Percentiles rank a stretch among this genome's conserved stretches.
These are phyloP conservation scores for Baccha elongata DNA, from an alignment of 2,888 invertebrate genomes.

Conservation along the genomic window DNA sequence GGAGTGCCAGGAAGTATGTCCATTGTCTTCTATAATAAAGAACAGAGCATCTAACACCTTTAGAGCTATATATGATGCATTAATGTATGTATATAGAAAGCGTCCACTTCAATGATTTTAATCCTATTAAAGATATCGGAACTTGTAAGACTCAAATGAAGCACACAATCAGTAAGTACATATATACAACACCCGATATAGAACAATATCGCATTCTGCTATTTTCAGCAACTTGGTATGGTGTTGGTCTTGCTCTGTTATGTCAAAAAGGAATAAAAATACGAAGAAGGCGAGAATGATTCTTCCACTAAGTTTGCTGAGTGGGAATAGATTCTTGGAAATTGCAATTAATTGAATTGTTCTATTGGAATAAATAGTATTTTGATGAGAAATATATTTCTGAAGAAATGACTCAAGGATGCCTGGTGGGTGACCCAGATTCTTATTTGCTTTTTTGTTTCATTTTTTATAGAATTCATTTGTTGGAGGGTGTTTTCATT, in stretches of 20 bases:
- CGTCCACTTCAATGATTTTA: conserved; percentile 28
- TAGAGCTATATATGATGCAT: conserved; percentile 11
- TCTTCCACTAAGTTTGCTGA: conserved; percentile 7
- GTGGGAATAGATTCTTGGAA: conserved; percentile 20
- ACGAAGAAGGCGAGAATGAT: conserved; percentile 26
- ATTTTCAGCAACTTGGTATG: neutral
- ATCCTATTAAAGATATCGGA: conserved; percentile 44
- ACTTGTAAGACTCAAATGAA: conserved; percentile 38
- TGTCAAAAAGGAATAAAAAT: neutral
- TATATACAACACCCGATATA: neutral
- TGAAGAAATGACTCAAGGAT: neutral
- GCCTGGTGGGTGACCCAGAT: conserved; percentile 29
- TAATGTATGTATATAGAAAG: neutral
- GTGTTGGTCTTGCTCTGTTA: neutral
- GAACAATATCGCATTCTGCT: conserved; percentile 13
- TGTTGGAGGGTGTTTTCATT: neutral
- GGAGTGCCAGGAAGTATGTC: neutral
- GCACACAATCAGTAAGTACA: conserved; percentile 8
- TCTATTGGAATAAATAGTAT: conserved; percentile 45
- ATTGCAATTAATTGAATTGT: conserved; percentile 57
- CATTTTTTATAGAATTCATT: neutral
- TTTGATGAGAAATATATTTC: conserved; percentile 18
- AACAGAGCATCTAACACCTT: conserved; percentile 27
- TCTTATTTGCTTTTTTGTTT: no score
- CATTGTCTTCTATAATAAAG: conserved; percentile 13